phyloP scores from a whole-genome alignment of 2,797 vertebrate species.

The Dryobates pubescens region DNA sequence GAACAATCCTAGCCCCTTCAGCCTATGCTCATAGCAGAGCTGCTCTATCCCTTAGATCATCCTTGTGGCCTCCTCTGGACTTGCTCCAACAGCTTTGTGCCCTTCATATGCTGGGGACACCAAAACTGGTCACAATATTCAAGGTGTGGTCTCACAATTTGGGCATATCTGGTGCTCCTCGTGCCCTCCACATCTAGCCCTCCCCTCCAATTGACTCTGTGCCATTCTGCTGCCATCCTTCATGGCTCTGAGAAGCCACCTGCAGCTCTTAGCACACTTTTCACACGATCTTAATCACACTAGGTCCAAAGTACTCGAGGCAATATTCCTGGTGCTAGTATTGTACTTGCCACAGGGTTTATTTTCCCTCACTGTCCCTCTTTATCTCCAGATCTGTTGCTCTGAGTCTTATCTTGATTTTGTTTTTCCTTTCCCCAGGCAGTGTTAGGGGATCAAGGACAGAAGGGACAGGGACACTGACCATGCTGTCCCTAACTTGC shows the following conservation, averaged over 20 bases:
- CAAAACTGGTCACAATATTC: too few relatives aligned
- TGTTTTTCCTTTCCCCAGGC: neutral
- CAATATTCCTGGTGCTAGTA: neutral
- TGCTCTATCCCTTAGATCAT: too few relatives aligned
- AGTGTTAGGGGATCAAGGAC: neutral
- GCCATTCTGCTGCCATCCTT: neutral
- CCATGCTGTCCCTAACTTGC: neutral
- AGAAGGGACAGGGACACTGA: accelerated
- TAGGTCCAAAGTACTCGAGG: neutral
- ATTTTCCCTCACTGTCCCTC: neutral
- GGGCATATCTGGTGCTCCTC: neutral
- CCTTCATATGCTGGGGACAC: too few relatives aligned
- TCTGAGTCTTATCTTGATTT: neutral
- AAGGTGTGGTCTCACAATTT: neutral
- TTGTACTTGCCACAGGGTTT: accelerated
- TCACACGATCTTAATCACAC: neutral
- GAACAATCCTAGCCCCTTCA: too few relatives aligned
- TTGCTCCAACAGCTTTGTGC: too few relatives aligned
- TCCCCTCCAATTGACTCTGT: neutral
- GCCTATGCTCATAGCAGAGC: too few relatives aligned
- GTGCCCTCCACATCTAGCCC: neutral
- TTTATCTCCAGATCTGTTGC: neutral
- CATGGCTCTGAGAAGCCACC: accelerated
- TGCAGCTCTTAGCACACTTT: neutral
- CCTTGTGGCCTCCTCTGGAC: too few relatives aligned